These are phyloP conservation scores for Shargacucullia verbasci DNA, from an alignment of 2,888 invertebrate species.

Conservation along the genomic window DNA sequence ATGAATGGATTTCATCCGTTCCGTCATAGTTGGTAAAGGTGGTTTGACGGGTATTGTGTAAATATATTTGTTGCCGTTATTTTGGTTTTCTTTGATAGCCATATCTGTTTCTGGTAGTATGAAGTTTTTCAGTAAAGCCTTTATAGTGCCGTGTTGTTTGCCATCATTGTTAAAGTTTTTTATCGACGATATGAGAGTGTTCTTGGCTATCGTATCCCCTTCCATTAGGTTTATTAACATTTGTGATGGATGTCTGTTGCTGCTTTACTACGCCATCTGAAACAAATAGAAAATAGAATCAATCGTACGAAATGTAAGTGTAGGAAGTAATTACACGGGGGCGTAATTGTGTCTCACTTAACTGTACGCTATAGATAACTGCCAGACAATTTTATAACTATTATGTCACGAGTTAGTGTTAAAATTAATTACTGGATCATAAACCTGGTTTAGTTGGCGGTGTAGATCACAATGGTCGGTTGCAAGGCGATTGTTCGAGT, in stretches of 20 bases:
- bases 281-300: slow-evolving; percentile 66
- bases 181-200: slow-evolving; percentile 78
- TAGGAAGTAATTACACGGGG: slow-evolving; percentile 35
- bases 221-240: slow-evolving; percentile 84
- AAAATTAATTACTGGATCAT: slow-evolving; percentile 40
- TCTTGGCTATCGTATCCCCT: slow-evolving; percentile 77
- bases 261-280: slow-evolving; percentile 84
- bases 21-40: slow-evolving; percentile 66
- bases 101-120: slow-evolving; percentile 80
- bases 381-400: slow-evolving; percentile 38
- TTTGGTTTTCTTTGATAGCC: slow-evolving; percentile 84
- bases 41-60: slow-evolving; percentile 80
- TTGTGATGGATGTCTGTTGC: slow-evolving; percentile 74
- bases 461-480: slow-evolving; percentile 55
- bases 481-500: slow-evolving; percentile 61
- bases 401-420: slow-evolving; percentile 58
- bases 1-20: slow-evolving; percentile 76
- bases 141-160: slow-evolving; percentile 79
- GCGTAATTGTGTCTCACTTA: slow-evolving; percentile 25
- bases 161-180: slow-evolving; percentile 75
- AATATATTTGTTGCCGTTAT: slow-evolving; percentile 73
- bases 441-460: slow-evolving; percentile 51
- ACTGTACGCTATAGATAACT: slow-evolving; percentile 18
- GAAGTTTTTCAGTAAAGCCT: slow-evolving; percentile 79
- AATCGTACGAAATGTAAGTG: slow-evolving; percentile 11